Evolutionary conservation across 2,113 vertebrate species (phyloP).

Genomic region (Trachemys scripta): DNA sequence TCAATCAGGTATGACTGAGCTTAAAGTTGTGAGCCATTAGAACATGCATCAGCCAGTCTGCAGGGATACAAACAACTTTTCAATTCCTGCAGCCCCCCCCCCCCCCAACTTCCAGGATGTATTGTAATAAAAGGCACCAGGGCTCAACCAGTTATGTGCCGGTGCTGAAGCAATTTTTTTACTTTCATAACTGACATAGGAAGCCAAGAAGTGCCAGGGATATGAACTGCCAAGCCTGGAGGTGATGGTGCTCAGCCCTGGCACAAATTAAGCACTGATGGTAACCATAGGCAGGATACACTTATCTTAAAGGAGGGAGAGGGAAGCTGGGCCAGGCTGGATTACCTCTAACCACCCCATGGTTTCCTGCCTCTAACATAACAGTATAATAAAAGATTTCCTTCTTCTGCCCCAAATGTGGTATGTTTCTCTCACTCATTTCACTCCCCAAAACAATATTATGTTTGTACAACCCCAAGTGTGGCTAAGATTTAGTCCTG

Average conservation of each 20-base stretch:
- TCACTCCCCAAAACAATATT: neutral
- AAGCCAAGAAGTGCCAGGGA: too few relatives aligned
- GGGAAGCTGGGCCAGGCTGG: neutral
- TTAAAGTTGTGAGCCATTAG: neutral
- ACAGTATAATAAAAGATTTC: neutral
- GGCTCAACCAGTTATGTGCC: too few relatives aligned
- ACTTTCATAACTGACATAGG: too few relatives aligned
- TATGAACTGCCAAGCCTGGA: too few relatives aligned
- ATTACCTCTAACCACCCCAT: neutral
- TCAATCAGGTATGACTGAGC: too few relatives aligned
- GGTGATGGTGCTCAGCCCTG: too few relatives aligned
- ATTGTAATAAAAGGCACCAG: too few relatives aligned
- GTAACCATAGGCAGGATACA: neutral
- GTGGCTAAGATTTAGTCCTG: neutral
- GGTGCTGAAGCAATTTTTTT: too few relatives aligned
- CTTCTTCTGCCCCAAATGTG: neutral
- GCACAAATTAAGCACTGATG: too few relatives aligned
- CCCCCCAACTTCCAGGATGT: too few relatives aligned
- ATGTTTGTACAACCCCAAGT: neutral
- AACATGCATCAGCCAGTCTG: neutral
- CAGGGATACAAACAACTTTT: neutral
- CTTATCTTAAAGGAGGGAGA: neutral
- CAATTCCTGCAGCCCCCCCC: neutral
- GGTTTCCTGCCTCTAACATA: neutral
- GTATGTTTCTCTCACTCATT: neutral